Conservation (phyloP, 1,140 invertebrate species). For the Anadara kagoshimensis region DNA sequence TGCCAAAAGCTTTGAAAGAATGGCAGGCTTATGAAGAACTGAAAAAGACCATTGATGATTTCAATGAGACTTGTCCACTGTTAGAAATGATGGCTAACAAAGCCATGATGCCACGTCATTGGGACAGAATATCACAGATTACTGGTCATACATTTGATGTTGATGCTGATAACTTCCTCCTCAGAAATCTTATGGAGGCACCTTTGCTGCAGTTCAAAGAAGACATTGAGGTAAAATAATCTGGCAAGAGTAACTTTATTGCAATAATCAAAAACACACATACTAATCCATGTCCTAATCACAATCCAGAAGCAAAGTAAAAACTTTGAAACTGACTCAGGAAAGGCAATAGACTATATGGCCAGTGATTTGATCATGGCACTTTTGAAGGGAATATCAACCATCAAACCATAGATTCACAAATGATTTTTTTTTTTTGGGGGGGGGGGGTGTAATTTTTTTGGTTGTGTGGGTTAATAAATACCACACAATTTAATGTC, state of each 20-base stretch:
- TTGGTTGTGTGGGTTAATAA: no score
- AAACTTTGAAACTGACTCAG: no score
- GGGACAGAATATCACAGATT: conserved; percentile 95
- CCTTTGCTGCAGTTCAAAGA: conserved; percentile 94
- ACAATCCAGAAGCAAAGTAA: no score
- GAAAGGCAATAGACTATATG: no score
- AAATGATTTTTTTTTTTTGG: no score
- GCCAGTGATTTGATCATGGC: no score
- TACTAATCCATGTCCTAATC: no score
- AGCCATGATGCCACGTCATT: conserved; percentile 97
- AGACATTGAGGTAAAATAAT: conserved; percentile 88
- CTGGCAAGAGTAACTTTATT: not conserved
- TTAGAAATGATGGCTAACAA: conserved; percentile 98
- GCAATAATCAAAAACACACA: no score
- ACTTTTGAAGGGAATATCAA: no score
- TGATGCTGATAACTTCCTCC: conserved; percentile 93
- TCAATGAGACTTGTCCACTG: conserved; percentile 97
- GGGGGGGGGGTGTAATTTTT: no score
- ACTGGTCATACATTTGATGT: conserved; percentile 93
- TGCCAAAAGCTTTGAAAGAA: conserved; percentile 96
- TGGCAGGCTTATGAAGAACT: conserved; percentile 98
- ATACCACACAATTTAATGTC: no score
- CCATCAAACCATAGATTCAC: no score
- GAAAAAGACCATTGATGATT: conserved; percentile 98
- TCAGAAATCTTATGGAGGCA: conserved; percentile 96